Evolutionary conservation across 2,113 vertebrate genomes (phyloP).

Genomic region (Aspiorhynchus laticeps): DNA sequence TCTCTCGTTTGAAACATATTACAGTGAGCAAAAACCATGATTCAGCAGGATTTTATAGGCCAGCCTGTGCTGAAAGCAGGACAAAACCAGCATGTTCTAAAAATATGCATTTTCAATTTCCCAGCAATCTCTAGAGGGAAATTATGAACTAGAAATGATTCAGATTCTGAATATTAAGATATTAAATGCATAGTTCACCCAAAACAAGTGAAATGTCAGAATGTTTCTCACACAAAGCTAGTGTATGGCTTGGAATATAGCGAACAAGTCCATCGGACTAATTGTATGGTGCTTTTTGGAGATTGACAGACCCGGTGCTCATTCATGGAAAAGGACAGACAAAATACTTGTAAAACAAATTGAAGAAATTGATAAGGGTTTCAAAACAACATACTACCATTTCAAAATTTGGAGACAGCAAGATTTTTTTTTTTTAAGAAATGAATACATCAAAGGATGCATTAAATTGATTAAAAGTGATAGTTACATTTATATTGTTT

Average conservation of each 20-base stretch:
- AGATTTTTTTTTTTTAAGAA: too few species aligned
- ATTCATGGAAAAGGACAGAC: not conserved
- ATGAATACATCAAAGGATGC: not conserved
- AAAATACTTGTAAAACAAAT: too few species aligned
- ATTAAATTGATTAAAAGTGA: not conserved
- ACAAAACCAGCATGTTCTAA: not conserved
- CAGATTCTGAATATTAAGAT: not conserved
- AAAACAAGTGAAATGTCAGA: not conserved
- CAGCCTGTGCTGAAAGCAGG: not conserved
- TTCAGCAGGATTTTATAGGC: not conserved
- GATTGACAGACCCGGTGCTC: not conserved
- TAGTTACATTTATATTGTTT: not conserved
- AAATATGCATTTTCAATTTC: not conserved
- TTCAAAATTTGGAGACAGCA: not conserved
- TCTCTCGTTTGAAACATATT: not conserved
- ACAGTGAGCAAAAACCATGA: not conserved
- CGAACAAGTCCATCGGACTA: not conserved
- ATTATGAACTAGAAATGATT: not conserved
- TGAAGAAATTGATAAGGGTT: not conserved
- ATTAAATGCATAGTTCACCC: not conserved
- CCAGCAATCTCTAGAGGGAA: not conserved
- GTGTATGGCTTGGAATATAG: not conserved
- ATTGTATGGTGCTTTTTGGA: not conserved
- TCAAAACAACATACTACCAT: not conserved
- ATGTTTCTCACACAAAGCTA: not conserved